Conservation (phyloP, 53 echinoderm and acorn worm genomes). For the Patiria pectinifera region DNA sequence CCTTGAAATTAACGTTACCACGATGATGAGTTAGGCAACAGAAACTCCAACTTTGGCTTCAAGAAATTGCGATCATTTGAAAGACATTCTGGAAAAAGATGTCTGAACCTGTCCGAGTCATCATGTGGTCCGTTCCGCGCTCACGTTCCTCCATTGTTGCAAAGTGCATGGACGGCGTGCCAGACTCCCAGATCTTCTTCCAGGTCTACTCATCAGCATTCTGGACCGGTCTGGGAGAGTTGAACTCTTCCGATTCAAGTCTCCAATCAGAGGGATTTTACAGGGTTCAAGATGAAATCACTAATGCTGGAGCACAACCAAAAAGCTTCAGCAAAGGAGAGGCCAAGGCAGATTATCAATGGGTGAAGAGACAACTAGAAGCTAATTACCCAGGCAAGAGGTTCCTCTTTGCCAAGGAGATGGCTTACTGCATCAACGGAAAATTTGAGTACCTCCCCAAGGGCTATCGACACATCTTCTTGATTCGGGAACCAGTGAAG, state of each 20-base stretch:
- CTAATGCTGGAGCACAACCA: background rate
- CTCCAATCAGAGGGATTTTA: background rate
- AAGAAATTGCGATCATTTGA: too few relatives aligned
- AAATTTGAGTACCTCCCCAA: constrained; percentile 44
- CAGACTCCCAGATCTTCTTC: constrained; percentile 22
- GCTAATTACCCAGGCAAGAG: constrained; percentile 45
- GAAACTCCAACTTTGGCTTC: too few relatives aligned
- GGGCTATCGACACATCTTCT: constrained; percentile 56
- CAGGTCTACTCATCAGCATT: background rate
- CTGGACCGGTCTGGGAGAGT: background rate
- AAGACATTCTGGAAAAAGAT: background rate
- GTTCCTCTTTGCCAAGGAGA: constrained; percentile 53
- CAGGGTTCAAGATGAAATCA: too few relatives aligned
- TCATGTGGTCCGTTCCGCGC: constrained; percentile 31
- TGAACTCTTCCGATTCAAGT: background rate
- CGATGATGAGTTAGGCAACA: too few relatives aligned
- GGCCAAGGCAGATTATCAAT: constrained; percentile 18
- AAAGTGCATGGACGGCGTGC: constrained; percentile 32
- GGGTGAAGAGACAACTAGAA: constrained; percentile 51
- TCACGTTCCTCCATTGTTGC: background rate
- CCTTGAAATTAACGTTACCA: too few relatives aligned
- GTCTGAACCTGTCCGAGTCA: constrained; percentile 6
- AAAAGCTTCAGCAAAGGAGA: background rate
- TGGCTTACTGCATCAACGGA: background rate
- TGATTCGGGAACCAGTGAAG: constrained; percentile 55